Evolutionary conservation across 2,888 invertebrate species (phyloP).

Genomic region (Penaeus monodon): DNA sequence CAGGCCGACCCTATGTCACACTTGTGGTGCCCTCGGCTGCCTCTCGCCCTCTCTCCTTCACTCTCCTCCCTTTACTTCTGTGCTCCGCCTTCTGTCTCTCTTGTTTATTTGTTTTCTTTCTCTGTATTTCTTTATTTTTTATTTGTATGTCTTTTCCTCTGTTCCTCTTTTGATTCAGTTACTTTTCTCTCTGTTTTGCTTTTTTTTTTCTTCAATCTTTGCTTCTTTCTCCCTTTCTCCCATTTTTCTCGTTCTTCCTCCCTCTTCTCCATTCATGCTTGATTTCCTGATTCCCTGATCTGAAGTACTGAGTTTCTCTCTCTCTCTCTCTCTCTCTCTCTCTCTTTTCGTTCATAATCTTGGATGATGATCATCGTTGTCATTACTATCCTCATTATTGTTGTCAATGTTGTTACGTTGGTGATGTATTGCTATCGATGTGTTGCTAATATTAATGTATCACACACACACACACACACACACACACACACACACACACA

Average conservation of each 20-base stretch:
- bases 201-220: neutral
- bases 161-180: no score
- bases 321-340: neutral
- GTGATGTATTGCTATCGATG: no score
- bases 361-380: no score
- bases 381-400: no score
- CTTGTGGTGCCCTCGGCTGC: neutral
- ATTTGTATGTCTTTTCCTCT: neutral
- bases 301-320: neutral
- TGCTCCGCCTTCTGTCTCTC: neutral
- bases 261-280: no score
- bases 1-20: neutral
- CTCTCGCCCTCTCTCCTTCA: no score
- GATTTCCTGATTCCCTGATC: no score
- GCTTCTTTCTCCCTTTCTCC: neutral
- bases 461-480: no score
- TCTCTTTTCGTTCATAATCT: neutral
- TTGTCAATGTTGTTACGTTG: no score
- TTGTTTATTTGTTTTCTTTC: neutral
- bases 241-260: no score
- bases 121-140: neutral
- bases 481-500: no score
- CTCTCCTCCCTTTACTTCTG: neutral
- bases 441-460: no score
- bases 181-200: neutral